Evolutionary conservation across 2,113 vertebrate genomes (phyloP), one percentile per base, ranked within the genome.

Genomic region (Oreotrochilus melanogaster): DNA sequence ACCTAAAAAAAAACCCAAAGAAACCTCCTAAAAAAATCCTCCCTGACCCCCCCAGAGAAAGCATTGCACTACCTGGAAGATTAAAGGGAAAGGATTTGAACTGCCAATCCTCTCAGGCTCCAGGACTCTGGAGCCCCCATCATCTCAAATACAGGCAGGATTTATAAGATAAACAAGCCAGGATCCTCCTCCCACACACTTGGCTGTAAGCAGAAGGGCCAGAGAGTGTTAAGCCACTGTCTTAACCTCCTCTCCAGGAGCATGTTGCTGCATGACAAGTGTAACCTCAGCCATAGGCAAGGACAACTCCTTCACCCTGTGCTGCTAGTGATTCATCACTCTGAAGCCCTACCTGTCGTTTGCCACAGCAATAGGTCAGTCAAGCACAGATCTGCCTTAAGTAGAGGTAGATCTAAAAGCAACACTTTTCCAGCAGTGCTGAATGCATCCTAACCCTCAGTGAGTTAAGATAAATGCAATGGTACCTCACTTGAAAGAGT

Each of bases 261-360:
- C 14, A 5, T 1, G 24, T 8, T 37, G 42, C 23, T 1, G 3
- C 33, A 30, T 15, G 12, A n/a, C 11, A 25, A 51, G 54, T 0
- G 0, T 15, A n/a, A 10, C 12, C 65, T 51, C 7, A 21, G 74
- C 53, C 37, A 12, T 0, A 8, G 43, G 48, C 42, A 47, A 47
- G 50, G 50, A 28, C 2, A 0, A 23, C 33, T 64, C 57, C 67
- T 47, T 43, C 53, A 9, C 10, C 14, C 37, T 0, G 2, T 7
- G 58, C 60, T 3, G 0, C 57, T 5, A 33, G 50, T 1, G 1
- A 33, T 10, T 57, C 50, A 9, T 25, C 23, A 1, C 54, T 9
- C 75, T 4, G 6, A 28, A 74, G 76, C 50, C 45, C 50, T 58
- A 31, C 30, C 50, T 58, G 16, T 5, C 2, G 0, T 11, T 42